Evolutionary conservation across 2,888 invertebrate genomes (phyloP).

Genomic region (Lymantria dispar): DNA sequence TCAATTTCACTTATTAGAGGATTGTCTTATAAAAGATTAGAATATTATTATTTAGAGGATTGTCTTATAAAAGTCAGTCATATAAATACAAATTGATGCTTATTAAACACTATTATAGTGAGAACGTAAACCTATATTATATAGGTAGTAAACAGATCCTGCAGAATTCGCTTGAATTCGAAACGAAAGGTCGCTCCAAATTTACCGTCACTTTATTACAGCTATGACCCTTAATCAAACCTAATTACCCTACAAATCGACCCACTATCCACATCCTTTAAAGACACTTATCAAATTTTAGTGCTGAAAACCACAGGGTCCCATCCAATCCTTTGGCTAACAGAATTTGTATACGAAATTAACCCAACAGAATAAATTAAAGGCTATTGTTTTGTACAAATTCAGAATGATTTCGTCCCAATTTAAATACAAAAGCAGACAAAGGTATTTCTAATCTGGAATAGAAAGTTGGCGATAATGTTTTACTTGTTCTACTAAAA

Average conservation of each 20-base stretch:
- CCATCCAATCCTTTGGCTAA: conserved; percentile 28
- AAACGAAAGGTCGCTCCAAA: neutral
- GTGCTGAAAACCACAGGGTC: conserved; percentile 26
- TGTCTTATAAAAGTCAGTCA: no score
- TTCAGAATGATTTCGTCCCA: conserved; percentile 41
- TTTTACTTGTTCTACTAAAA: neutral
- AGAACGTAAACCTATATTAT: no score
- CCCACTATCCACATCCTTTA: conserved; percentile 17
- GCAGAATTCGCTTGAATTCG: no score
- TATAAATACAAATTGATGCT: no score
- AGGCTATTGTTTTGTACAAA: conserved; percentile 45
- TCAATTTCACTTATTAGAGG: no score
- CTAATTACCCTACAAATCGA: conserved; percentile 25
- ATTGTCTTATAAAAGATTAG: no score
- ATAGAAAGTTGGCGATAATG: neutral
- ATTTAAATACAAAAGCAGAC: conserved; percentile 43
- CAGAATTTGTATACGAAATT: conserved; percentile 56
- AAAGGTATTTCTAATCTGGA: conserved; percentile 25
- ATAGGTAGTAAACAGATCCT: neutral
- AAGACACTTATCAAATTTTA: conserved; percentile 30
- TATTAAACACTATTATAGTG: no score
- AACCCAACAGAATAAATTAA: conserved; percentile 57
- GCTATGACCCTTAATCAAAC: conserved; percentile 2
- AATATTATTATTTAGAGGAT: no score
- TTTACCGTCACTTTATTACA: neutral